These are phyloP conservation scores for Hedya salicella DNA, from an alignment of 2,888 invertebrate genomes.

Conservation along the genomic window DNA sequence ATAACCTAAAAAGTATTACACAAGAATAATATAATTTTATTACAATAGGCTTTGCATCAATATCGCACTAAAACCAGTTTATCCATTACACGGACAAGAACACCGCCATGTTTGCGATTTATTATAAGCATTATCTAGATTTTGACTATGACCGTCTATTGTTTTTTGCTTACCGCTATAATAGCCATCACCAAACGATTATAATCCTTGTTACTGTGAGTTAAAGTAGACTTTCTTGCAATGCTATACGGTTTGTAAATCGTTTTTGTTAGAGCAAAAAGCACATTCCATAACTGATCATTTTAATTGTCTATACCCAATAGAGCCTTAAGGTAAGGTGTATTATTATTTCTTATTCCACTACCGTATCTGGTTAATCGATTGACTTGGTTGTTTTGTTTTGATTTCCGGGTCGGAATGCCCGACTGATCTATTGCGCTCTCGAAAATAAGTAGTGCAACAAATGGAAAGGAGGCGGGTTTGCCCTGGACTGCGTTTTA, in stretches of 20 bases:
- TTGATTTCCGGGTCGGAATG: slow-evolving; percentile 22
- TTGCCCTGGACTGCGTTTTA: neutral
- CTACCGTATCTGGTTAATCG: slow-evolving; percentile 35
- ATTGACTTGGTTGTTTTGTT: slow-evolving; percentile 28
- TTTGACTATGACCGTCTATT: slow-evolving; percentile 17
- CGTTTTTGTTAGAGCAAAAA: slow-evolving; percentile 18
- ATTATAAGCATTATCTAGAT: slow-evolving; percentile 26
- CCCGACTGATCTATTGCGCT: slow-evolving; percentile 9
- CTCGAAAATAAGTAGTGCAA: slow-evolving; percentile 11
- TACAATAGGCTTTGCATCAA: neutral
- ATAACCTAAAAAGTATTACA: neutral
- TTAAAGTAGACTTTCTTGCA: slow-evolving; percentile 3
- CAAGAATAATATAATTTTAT: neutral
- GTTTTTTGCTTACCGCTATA: slow-evolving; percentile 20
- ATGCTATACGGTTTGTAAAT: neutral
- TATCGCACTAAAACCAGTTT: slow-evolving; percentile 18
- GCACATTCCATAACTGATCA: slow-evolving; percentile 33
- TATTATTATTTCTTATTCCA: slow-evolving; percentile 34
- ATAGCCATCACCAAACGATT: neutral
- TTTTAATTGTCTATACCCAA: slow-evolving; percentile 29
- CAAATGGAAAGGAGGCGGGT: neutral
- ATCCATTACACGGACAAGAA: slow-evolving; percentile 1
- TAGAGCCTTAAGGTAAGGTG: slow-evolving; percentile 16
- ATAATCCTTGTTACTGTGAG: neutral
- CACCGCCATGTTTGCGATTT: neutral